Percentiles rank a stretch among this genome's conserved stretches.
These are phyloP conservation scores for Pristionchus mayeri DNA, from an alignment of 2,888 invertebrate species.

Conservation along the genomic window DNA sequence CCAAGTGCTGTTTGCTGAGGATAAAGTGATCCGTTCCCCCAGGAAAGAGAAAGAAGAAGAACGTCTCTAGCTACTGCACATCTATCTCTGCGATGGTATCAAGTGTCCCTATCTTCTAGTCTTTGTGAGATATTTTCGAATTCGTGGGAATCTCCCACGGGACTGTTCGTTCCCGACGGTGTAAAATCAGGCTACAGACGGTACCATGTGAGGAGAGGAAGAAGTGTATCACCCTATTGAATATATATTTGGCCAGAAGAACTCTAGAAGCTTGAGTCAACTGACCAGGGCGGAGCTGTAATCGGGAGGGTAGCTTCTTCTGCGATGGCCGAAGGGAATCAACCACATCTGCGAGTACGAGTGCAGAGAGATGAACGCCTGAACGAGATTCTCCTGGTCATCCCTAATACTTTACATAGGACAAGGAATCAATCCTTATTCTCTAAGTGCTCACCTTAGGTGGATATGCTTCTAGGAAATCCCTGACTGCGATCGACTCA, in stretches of 20 bases:
- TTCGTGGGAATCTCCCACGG: background rate
- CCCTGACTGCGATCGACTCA: conserved; percentile 72
- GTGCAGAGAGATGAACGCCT: conserved; percentile 73
- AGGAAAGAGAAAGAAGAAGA: too few relatives aligned
- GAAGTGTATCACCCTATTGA: background rate
- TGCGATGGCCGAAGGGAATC: conserved; percentile 73
- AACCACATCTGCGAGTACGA: conserved; percentile 75
- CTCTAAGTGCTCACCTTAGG: conserved; percentile 58
- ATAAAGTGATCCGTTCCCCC: background rate
- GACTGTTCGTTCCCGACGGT: too few relatives aligned
- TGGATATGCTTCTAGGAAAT: conserved; percentile 72
- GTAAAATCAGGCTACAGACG: background rate
- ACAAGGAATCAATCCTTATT: background rate
- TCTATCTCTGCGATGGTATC: too few relatives aligned
- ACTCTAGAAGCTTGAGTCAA: background rate
- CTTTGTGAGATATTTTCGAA: background rate
- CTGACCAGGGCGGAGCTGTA: conserved; percentile 69
- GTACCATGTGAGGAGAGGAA: background rate
- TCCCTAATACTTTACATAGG: too few relatives aligned
- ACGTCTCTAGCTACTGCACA: too few relatives aligned
- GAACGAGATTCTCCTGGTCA: background rate
- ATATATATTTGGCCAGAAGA: background rate
- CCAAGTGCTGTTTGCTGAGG: background rate
- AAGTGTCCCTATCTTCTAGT: background rate
- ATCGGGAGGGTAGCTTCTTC: conserved; percentile 72